These are phyloP conservation scores for Nymphalis c-album DNA, from an alignment of 2,888 invertebrate genomes.

Conservation along the genomic window DNA sequence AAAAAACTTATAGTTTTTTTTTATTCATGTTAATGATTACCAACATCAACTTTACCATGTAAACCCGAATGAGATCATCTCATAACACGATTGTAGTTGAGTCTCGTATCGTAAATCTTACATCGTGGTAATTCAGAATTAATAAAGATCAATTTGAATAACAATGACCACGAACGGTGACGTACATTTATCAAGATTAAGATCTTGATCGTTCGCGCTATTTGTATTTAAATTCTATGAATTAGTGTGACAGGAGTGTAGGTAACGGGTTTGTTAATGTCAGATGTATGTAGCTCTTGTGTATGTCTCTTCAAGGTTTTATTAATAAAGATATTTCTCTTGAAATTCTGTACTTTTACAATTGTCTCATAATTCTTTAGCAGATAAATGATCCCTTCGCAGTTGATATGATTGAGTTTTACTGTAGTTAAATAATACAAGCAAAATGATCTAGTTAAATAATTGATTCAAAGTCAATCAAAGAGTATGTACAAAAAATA, in stretches of 20 bases:
- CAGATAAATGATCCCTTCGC: too few relatives aligned
- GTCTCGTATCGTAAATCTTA: background rate
- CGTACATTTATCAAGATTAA: slow-evolving; percentile 18
- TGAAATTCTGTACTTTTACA: too few relatives aligned
- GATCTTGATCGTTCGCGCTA: slow-evolving; percentile 16
- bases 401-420: too few relatives aligned
- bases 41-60: background rate
- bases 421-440: too few relatives aligned
- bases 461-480: too few relatives aligned
- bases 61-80: slow-evolving; percentile 7
- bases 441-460: too few relatives aligned
- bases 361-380: too few relatives aligned
- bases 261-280: background rate
- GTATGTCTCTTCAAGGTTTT: background rate
- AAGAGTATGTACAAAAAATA: too few relatives aligned
- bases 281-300: background rate
- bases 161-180: slow-evolving; percentile 14
- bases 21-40: background rate
- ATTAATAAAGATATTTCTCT: background rate
- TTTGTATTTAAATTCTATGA: slow-evolving; percentile 12
- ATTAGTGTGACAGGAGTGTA: background rate
- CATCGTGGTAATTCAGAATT: slow-evolving; percentile 17
- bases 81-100: background rate
- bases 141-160: slow-evolving; percentile 23
- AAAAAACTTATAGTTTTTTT: too few relatives aligned